Percentiles rank a stretch among this genome's conserved stretches.
phyloP scores from a whole-genome alignment of 2,888 invertebrate species.

The Chymomyza amoena region DNA sequence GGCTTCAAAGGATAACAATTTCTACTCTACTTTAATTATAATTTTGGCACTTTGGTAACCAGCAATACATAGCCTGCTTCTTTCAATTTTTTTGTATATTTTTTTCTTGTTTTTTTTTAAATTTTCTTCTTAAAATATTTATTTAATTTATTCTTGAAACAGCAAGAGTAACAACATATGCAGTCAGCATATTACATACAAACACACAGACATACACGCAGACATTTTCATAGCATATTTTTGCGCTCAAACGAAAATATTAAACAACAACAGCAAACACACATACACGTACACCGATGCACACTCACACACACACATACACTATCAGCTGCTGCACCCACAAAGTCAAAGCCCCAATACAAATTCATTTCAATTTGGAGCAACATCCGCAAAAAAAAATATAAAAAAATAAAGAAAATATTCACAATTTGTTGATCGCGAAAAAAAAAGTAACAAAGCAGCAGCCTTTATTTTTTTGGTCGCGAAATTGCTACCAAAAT shows the following conservation, averaged over 20 bases:
- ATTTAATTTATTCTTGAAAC: neutral
- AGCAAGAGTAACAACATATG: neutral
- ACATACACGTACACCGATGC: neutral
- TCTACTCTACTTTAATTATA: no score
- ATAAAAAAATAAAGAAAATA: constrained; percentile 11
- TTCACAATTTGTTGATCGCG: constrained; percentile 10
- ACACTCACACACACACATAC: neutral
- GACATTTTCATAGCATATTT: neutral
- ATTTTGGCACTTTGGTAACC: no score
- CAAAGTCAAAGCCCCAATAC: constrained; percentile 41
- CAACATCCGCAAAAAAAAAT: constrained; percentile 7
- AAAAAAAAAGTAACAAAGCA: constrained; percentile 48
- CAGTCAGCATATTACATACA: no score
- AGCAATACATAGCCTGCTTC: no score
- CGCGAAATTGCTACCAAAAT: constrained; percentile 47
- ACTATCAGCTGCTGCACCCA: constrained; percentile 26
- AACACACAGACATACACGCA: neutral
- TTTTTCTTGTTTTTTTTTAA: neutral
- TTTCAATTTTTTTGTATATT: neutral
- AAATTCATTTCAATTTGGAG: constrained; percentile 59
- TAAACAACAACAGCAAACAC: neutral
- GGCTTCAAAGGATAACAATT: no score
- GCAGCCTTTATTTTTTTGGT: constrained; percentile 13
- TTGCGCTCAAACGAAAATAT: neutral
- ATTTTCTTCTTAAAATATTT: neutral